Conservation (phyloP, 2,113 vertebrate genomes). For the Tor tambroides region DNA sequence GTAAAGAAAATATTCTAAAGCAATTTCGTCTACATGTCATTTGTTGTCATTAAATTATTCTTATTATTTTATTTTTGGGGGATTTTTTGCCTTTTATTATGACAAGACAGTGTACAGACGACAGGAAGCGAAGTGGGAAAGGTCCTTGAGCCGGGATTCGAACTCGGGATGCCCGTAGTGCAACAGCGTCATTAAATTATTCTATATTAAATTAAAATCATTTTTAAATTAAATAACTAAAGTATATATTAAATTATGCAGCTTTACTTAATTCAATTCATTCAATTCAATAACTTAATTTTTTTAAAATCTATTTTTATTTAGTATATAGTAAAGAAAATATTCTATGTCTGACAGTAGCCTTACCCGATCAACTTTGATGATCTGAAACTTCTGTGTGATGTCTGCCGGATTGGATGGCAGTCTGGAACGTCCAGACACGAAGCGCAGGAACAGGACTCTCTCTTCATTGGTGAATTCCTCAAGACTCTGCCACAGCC, state of each 20-base stretch:
- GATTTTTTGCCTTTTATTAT: too few species aligned
- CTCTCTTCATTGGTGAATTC: constrained; percentile 85
- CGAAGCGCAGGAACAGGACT: constrained; percentile 82
- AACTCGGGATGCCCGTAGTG: too few species aligned
- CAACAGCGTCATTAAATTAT: not conserved
- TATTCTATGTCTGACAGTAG: not conserved
- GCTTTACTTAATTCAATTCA: too few species aligned
- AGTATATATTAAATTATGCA: too few species aligned
- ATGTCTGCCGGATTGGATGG: constrained; percentile 82
- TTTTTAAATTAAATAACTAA: too few species aligned
- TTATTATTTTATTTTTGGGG: too few species aligned
- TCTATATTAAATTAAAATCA: not conserved
- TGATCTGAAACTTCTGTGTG: constrained; percentile 82
- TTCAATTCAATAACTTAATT: too few species aligned
- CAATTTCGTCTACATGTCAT: not conserved
- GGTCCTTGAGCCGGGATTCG: too few species aligned
- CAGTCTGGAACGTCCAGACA: constrained; percentile 79
- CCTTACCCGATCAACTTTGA: constrained; percentile 83
- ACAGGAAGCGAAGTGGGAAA: too few species aligned
- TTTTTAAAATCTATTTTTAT: too few species aligned
- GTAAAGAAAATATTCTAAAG: not conserved
- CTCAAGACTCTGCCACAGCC: constrained; percentile 83
- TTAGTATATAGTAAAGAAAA: not conserved
- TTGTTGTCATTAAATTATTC: not conserved
- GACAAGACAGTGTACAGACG: too few species aligned